These are phyloP conservation scores for Liasis olivaceus DNA, from an alignment of 2,797 vertebrate species.

Conservation along the genomic window DNA sequence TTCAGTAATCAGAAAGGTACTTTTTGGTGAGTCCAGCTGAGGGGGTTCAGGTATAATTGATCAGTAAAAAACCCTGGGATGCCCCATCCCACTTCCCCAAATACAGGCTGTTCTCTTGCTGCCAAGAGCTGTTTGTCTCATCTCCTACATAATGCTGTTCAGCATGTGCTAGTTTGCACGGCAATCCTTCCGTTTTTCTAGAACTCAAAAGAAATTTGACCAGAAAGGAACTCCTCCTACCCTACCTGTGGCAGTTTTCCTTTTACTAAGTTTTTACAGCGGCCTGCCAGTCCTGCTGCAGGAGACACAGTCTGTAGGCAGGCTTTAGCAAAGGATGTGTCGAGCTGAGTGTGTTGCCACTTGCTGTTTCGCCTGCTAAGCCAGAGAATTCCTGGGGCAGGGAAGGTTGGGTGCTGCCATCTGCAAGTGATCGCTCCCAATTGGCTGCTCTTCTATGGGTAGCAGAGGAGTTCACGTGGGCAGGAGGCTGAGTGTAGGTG, in stretches of 20 bases:
- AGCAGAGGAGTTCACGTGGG: neutral
- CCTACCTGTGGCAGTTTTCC: neutral
- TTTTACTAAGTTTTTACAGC: neutral
- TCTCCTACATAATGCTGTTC: no score
- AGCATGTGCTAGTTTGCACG: no score
- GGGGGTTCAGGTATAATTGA: no score
- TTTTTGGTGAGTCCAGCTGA: no score
- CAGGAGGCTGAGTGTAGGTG: neutral
- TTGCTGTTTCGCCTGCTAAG: neutral
- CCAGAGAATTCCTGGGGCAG: neutral
- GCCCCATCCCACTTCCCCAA: no score
- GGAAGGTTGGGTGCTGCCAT: neutral
- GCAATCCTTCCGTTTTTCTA: no score
- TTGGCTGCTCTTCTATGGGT: neutral
- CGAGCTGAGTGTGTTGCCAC: neutral
- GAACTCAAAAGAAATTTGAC: no score
- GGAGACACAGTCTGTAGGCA: neutral
- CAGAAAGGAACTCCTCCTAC: neutral
- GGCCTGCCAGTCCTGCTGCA: neutral
- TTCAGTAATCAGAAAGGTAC: no score
- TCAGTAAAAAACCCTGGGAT: no score
- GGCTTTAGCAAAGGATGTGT: no score
- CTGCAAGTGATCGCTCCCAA: neutral
- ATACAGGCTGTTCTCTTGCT: no score
- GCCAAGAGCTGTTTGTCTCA: no score